These are phyloP conservation scores for Perizoma flavofasciatum DNA, from an alignment of 2,888 invertebrate species.

Conservation along the genomic window DNA sequence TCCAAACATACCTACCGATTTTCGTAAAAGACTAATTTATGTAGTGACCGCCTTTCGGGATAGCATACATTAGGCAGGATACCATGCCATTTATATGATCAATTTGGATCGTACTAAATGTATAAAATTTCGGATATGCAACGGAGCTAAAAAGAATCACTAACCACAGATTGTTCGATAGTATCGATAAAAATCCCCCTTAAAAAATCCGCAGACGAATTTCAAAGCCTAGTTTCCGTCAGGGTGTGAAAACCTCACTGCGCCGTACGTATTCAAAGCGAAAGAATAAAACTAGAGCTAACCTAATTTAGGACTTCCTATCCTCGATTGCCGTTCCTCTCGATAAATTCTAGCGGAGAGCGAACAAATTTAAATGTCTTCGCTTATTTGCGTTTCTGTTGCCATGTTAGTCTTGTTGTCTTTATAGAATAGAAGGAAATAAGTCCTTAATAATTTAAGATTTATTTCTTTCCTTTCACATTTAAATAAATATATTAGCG, in stretches of 20 bases:
- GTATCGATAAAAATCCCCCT: constrained; percentile 13
- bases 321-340: constrained; percentile 34
- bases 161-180: too few relatives aligned
- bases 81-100: too few relatives aligned
- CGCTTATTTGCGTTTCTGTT: constrained; percentile 46
- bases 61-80: too few relatives aligned
- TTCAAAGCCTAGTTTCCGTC: constrained; percentile 6
- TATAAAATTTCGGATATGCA: too few relatives aligned
- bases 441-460: neutral
- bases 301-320: constrained; percentile 39
- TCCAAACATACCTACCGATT: too few relatives aligned
- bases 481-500: too few relatives aligned
- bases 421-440: constrained; percentile 13
- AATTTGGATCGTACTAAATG: too few relatives aligned
- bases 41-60: too few relatives aligned
- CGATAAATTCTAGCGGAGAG: constrained; percentile 44
- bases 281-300: constrained; percentile 23
- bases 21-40: too few relatives aligned
- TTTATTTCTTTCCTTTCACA: too few relatives aligned
- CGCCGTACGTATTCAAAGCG: constrained; percentile 23
- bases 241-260: constrained; percentile 26
- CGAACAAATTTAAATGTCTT: constrained; percentile 45
- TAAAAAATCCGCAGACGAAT: constrained; percentile 23
- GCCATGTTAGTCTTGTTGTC: constrained; percentile 45
- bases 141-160: too few relatives aligned